Evolutionary conservation across 2,113 vertebrate species (phyloP).

Genomic region (Castor canadensis): DNA sequence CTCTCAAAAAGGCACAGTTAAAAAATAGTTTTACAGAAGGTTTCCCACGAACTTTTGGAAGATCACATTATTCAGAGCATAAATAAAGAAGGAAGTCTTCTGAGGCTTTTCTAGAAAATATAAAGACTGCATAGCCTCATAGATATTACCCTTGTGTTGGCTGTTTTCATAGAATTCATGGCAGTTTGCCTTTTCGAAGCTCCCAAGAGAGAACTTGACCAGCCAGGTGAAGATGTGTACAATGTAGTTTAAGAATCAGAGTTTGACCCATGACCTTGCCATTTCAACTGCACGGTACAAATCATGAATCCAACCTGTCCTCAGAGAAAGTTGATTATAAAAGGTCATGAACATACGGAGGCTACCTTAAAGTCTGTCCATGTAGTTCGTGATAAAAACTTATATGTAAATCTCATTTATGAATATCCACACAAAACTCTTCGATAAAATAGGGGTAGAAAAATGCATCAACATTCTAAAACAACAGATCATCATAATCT

Average conservation of each 20-base stretch:
- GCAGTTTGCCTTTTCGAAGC: background rate
- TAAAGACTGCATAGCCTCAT: background rate
- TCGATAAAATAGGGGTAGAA: background rate
- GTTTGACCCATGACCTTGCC: background rate
- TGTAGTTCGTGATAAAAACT: background rate
- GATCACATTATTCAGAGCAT: background rate
- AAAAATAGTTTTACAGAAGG: background rate
- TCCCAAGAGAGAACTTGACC: background rate
- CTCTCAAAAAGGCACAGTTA: background rate
- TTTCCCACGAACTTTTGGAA: background rate
- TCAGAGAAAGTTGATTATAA: background rate
- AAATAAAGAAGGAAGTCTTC: background rate
- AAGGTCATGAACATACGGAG: background rate
- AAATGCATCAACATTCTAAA: background rate
- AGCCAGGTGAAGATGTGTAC: background rate
- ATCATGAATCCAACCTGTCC: background rate
- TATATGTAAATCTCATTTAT: background rate
- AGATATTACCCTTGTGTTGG: background rate
- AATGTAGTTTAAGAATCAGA: background rate
- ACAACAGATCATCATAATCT: background rate
- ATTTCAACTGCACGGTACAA: background rate
- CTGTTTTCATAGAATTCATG: background rate
- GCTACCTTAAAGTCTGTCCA: background rate
- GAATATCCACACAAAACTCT: background rate
- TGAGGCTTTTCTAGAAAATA: constrained; percentile 26